phyloP scores from a whole-genome alignment of 1,140 invertebrate species.

The Eciton burchellii region DNA sequence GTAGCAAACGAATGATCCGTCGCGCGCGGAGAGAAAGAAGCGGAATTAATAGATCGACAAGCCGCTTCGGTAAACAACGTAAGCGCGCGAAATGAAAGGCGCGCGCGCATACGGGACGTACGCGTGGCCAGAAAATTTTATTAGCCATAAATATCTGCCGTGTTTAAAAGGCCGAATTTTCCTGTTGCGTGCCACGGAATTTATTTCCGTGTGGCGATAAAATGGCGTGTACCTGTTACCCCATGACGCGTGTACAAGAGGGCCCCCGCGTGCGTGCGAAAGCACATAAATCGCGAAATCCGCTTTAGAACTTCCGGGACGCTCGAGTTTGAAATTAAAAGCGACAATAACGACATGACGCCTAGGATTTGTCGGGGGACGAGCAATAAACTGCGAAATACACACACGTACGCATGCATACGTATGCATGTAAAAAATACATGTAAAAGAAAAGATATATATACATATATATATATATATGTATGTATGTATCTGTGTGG shows the following conservation, averaged over 20 bases:
- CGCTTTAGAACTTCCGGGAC: constrained; percentile 54
- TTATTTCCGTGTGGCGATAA: constrained; percentile 59
- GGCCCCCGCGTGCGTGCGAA: constrained; percentile 27
- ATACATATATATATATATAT: not conserved
- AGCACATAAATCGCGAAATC: constrained; percentile 58
- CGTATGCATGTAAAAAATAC: not conserved
- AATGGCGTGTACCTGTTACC: constrained; percentile 61
- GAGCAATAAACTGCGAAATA: constrained; percentile 14
- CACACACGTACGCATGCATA: constrained; percentile 2
- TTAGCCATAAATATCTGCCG: constrained; percentile 58
- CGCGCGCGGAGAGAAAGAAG: constrained; percentile 42
- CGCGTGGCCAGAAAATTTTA: constrained; percentile 33
- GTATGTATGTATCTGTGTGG: not conserved
- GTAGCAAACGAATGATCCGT: constrained; percentile 45
- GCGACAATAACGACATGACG: constrained; percentile 46
- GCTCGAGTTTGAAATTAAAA: constrained; percentile 50
- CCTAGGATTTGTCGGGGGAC: constrained; percentile 25
- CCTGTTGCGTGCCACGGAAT: constrained; percentile 52
- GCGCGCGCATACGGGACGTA: not conserved
- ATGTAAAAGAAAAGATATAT: no score
- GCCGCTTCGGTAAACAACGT: constrained; percentile 41
- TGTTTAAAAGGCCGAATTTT: constrained; percentile 64
- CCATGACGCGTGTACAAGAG: constrained; percentile 50
- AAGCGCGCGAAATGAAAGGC: constrained; percentile 45
- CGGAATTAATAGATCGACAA: constrained; percentile 55